Percentiles rank a stretch among this genome's conserved stretches.
phyloP scores from a whole-genome alignment of 2,888 invertebrate genomes.

The Leucophenga maculata region DNA sequence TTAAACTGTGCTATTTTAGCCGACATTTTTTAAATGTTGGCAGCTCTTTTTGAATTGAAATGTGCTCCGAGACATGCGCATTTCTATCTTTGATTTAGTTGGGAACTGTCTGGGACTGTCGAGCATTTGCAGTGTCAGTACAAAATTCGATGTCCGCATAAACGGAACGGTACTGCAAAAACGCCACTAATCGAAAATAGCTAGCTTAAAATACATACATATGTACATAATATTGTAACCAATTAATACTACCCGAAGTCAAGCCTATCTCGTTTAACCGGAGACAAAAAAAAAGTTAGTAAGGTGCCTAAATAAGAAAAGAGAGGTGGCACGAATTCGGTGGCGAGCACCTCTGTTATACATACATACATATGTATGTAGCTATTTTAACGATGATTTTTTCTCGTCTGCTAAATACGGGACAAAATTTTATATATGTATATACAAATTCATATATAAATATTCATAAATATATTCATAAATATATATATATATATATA shows the following conservation, averaged over 20 bases:
- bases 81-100: no score
- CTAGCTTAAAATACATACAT: conserved; percentile 6
- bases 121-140: conserved; percentile 39
- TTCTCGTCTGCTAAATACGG: no score
- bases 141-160: conserved; percentile 54
- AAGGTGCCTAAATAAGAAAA: background rate
- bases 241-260: no score
- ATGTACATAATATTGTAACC: conserved; percentile 9
- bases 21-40: no score
- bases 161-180: conserved; percentile 46
- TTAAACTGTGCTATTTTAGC: no score
- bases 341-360: background rate
- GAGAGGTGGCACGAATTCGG: background rate
- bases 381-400: background rate
- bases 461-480: background rate
- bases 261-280: no score
- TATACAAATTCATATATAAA: no score
- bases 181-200: conserved; percentile 14
- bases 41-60: no score
- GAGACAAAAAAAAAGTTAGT: background rate
- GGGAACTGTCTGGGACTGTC: no score
- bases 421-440: no score
- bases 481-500: conserved; percentile 5
- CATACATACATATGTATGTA: conserved; percentile 27
- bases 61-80: no score